A percentile compares a stretch with the other conserved stretches of the same genome.
Evolutionary conservation across 2,113 vertebrate genomes (phyloP).

Genomic region (Vidua chalybeata): DNA sequence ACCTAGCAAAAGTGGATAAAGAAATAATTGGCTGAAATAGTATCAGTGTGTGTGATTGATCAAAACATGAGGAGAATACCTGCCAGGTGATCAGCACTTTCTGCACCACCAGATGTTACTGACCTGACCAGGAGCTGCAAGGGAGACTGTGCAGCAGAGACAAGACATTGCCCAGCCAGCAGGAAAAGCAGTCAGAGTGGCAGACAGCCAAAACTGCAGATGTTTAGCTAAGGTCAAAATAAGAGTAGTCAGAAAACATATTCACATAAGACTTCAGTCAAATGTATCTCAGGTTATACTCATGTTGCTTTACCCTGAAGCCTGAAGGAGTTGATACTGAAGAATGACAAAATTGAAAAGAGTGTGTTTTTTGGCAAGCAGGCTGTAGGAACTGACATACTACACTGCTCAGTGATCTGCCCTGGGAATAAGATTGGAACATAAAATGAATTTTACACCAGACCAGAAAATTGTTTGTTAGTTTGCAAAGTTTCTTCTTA

Average conservation of each 20-base stretch:
- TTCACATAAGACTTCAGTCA: neutral
- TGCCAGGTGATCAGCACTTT: neutral
- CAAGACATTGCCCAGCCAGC: neutral
- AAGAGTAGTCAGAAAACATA: neutral
- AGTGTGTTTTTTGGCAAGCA: neutral
- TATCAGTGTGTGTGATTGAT: neutral
- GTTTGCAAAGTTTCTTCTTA: neutral
- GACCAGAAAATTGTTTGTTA: neutral
- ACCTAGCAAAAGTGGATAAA: neutral
- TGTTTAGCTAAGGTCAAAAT: neutral
- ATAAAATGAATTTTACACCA: neutral
- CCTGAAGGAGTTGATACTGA: neutral
- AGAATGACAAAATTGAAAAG: neutral
- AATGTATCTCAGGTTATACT: neutral
- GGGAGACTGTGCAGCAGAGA: neutral
- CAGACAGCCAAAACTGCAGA: neutral
- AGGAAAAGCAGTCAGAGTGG: neutral
- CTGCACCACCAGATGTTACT: neutral
- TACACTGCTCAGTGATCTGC: neutral
- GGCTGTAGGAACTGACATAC: neutral
- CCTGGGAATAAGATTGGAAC: neutral
- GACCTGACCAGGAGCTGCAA: neutral
- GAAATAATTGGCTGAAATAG: neutral
- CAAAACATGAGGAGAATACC: neutral
- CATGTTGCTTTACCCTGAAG: neutral